Evolutionary conservation across 2,888 invertebrate species (phyloP), one percentile per base, ranked within the genome.

Genomic region (Dicroscelio sp.): DNA sequence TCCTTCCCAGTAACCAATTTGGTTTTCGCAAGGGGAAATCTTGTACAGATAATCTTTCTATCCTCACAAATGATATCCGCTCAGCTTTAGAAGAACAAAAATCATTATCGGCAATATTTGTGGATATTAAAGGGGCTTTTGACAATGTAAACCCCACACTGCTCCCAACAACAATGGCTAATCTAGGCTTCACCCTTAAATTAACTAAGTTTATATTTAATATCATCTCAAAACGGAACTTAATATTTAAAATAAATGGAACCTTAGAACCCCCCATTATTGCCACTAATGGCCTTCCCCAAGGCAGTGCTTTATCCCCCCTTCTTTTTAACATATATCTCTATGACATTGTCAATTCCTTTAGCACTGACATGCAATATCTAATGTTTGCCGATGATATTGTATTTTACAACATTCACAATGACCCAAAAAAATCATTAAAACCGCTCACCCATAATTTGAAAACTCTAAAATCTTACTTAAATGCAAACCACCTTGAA

Each of bases 201-300:
- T 8, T 33, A 10, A 65, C 65, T 12, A 30, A 20, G 20, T 33
- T 65, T 33, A 65, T 65, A 20, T 20, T 12, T 17, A 65, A 65
- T 8, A 65, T 33, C 8, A 65, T 65, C n/a, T 33, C n/a, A n/a
- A n/a, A n/a, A n/a, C n/a, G n/a, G n/a, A n/a, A n/a, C n/a, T n/a
- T n/a, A n/a, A n/a, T n/a, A 8, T 25, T 65, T 4, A 65, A 65
- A 65, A 65, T 65, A 5, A 65, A 65, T 65, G 65, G 65, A 6
- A 65, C 33, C 8, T 6, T 33, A 33, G 65, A 65, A 30, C 65
- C 65, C 6, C 65, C 31, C 3, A 65, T 65, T 20, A 65, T 20
- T 4, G 31, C 65, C 10, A 33, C 65, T 17, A 65, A 65, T 33
- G 65, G 65, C n/a, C n/a, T n/a, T n/a, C n/a, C n/a, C n/a, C n/a